Percentiles rank a stretch among this genome's conserved stretches.
Conservation (phyloP, 2,113 vertebrate species). For the Panthera tigris region DNA sequence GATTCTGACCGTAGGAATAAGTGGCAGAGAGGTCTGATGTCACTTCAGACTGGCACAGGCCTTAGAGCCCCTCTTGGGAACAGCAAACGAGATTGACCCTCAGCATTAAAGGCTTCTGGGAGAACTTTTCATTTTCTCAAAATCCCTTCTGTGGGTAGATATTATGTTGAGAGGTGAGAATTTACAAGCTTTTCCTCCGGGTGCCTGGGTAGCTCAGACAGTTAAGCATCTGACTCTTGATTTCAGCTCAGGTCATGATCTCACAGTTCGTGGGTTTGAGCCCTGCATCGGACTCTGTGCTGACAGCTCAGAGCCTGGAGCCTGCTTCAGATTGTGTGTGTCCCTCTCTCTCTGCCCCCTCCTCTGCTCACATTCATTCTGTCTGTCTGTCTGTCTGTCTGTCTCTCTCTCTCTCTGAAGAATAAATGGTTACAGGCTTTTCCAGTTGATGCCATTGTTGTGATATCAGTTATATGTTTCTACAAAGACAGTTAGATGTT, state of each 20-base stretch:
- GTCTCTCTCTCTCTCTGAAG: too few relatives aligned
- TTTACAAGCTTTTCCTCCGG: background rate
- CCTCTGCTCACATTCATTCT: too few relatives aligned
- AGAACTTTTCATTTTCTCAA: constrained; percentile 23
- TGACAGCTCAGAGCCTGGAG: too few relatives aligned
- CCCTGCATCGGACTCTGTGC: too few relatives aligned
- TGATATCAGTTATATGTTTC: background rate
- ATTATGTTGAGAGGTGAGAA: background rate
- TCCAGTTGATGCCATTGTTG: background rate
- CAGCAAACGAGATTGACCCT: background rate
- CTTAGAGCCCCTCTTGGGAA: background rate
- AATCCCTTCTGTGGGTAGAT: background rate
- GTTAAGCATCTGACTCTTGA: too few relatives aligned
- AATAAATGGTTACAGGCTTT: background rate
- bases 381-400: too few relatives aligned
- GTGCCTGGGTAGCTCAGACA: too few relatives aligned
- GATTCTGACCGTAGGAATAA: background rate
- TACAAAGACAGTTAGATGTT: background rate
- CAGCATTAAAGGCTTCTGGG: background rate
- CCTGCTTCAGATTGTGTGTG: too few relatives aligned
- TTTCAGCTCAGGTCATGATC: too few relatives aligned
- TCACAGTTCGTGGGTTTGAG: too few relatives aligned
- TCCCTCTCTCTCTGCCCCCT: too few relatives aligned
- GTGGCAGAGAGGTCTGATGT: background rate
- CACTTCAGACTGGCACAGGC: background rate